These are phyloP conservation scores for Neostethus bicornis DNA, from an alignment of 2,797 vertebrate species.

Conservation along the genomic window DNA sequence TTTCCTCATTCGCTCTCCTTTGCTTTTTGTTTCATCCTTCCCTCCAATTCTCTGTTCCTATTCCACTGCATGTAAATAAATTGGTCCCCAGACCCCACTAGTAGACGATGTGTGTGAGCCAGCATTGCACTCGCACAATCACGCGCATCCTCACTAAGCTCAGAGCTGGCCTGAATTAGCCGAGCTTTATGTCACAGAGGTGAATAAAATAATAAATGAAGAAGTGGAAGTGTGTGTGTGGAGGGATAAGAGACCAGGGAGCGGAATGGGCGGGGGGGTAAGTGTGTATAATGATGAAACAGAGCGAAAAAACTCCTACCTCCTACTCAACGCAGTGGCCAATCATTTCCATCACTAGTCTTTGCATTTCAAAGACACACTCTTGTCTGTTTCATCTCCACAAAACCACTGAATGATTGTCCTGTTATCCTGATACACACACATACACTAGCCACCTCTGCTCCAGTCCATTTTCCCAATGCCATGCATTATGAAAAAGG, in stretches of 20 bases:
- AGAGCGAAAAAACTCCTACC: slow-evolving; percentile 46
- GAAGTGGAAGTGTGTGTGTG: slow-evolving; percentile 19
- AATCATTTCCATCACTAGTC: slow-evolving; percentile 64
- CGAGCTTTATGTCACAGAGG: slow-evolving; percentile 52
- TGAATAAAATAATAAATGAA: slow-evolving; percentile 72
- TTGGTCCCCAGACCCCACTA: slow-evolving; percentile 72
- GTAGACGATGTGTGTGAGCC: slow-evolving; percentile 40
- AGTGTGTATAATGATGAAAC: slow-evolving; percentile 71
- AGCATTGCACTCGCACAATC: slow-evolving; percentile 17
- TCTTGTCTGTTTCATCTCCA: slow-evolving; percentile 76
- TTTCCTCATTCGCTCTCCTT: slow-evolving; percentile 46
- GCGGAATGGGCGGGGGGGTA: slow-evolving; percentile 3
- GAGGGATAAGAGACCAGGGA: background rate
- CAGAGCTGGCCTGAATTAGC: slow-evolving; percentile 52
- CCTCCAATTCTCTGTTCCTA: slow-evolving; percentile 50
- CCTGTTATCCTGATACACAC: slow-evolving; percentile 48
- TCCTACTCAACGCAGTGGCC: slow-evolving; percentile 61
- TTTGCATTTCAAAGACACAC: slow-evolving; percentile 82
- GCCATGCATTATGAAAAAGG: slow-evolving; percentile 73
- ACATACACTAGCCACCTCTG: slow-evolving; percentile 33
- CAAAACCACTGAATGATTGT: slow-evolving; percentile 52
- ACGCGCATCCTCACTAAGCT: slow-evolving; percentile 45
- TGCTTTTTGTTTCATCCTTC: slow-evolving; percentile 58
- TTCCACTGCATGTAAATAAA: slow-evolving; percentile 81
- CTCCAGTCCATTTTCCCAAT: slow-evolving; percentile 63